Evolutionary conservation across 2,113 vertebrate genomes (phyloP).

Genomic region (Panthera uncia): DNA sequence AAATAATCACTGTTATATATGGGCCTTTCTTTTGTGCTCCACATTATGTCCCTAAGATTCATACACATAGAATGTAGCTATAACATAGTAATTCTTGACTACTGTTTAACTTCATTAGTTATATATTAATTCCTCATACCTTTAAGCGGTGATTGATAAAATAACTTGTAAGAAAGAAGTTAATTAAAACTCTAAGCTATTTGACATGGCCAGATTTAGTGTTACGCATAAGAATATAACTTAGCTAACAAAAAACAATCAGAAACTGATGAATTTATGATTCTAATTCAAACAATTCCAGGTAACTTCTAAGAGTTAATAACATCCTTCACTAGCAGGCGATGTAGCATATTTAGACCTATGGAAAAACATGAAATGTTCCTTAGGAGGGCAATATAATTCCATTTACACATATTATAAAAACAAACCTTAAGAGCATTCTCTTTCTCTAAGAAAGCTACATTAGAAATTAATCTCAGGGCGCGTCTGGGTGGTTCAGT

Average conservation of each 20-base stretch:
- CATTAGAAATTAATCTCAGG: not conserved
- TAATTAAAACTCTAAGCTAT: slow-evolving; percentile 39
- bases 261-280: slow-evolving; percentile 37
- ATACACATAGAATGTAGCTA: not conserved
- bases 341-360: not conserved
- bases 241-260: not conserved
- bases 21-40: not conserved
- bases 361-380: not conserved
- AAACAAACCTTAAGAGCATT: not conserved
- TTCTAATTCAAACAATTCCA: not conserved
- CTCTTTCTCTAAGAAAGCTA: not conserved
- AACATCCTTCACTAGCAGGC: not conserved
- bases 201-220: not conserved
- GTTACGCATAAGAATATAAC: slow-evolving; percentile 8
- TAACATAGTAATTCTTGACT: slow-evolving; percentile 25
- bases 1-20: not conserved
- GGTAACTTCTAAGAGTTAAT: slow-evolving; percentile 3
- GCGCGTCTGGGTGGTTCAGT: too few relatives aligned
- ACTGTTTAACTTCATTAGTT: slow-evolving; percentile 1
- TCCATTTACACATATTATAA: slow-evolving; percentile 26
- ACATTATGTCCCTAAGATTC: not conserved
- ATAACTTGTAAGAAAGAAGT: not conserved
- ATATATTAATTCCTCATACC: not conserved
- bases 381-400: not conserved
- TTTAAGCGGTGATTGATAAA: slow-evolving; percentile 2